Evolutionary conservation across 2,113 vertebrate genomes (phyloP).

Genomic region (Oriolus oriolus): DNA sequence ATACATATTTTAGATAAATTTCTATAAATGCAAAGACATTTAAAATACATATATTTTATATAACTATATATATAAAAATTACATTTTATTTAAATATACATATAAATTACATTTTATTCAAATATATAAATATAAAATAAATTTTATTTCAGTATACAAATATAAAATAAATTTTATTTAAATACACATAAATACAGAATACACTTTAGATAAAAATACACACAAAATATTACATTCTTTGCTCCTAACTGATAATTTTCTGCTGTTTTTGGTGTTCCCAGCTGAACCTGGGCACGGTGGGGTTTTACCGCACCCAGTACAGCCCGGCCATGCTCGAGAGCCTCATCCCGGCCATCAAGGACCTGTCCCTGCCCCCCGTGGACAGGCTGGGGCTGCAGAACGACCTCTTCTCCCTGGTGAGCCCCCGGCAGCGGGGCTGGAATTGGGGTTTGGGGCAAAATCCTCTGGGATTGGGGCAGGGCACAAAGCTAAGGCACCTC

Average conservation of each 20-base stretch:
- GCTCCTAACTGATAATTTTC: fast-evolving
- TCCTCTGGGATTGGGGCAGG: not conserved
- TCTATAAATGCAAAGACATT: no score
- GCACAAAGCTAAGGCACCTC: no score
- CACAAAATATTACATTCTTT: fast-evolving
- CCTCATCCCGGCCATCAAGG: conserved; percentile 86
- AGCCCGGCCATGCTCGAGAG: conserved; percentile 89
- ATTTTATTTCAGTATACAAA: fast-evolving
- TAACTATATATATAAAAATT: no score
- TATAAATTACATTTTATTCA: no score
- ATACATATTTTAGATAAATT: no score
- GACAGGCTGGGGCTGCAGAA: conserved; percentile 96
- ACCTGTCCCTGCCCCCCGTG: conserved; percentile 91
- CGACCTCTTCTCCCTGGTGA: conserved; percentile 96
- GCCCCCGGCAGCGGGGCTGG: no score
- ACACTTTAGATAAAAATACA: not conserved
- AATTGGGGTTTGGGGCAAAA: no score
- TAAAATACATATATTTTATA: no score
- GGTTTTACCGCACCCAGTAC: conserved; percentile 97
- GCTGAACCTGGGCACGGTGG: conserved; percentile 95
- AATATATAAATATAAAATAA: no score
- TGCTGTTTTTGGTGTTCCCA: conserved; percentile 34
- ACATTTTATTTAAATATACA: no score
- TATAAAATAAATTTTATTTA: fast-evolving
- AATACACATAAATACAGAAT: fast-evolving